Percentiles rank a stretch among this genome's conserved stretches.
These are phyloP conservation scores for Lutjanus argentimaculatus DNA, from an alignment of 2,797 vertebrate species.

Conservation along the genomic window DNA sequence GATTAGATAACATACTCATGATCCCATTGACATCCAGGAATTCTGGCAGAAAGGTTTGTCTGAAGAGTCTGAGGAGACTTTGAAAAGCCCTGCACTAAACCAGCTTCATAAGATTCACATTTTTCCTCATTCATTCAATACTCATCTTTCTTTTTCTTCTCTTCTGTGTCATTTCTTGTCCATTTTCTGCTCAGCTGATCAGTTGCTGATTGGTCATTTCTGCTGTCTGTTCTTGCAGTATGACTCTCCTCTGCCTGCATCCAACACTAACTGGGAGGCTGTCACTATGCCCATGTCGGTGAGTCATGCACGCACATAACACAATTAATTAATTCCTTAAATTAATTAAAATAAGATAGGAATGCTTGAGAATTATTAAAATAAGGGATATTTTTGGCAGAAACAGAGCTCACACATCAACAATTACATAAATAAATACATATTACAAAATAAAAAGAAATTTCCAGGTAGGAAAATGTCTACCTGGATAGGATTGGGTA, in stretches of 20 bases:
- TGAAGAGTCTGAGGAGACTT: too few species aligned
- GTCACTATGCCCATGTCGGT: slow-evolving; percentile 90
- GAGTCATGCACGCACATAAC: slow-evolving; percentile 77
- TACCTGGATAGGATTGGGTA: too few species aligned
- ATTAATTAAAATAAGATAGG: neutral
- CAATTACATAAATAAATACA: neutral
- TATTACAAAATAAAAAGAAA: neutral
- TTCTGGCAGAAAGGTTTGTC: too few species aligned
- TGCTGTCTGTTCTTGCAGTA: slow-evolving; percentile 84
- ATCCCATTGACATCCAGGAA: too few species aligned
- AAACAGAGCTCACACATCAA: neutral
- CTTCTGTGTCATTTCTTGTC: neutral
- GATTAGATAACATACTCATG: too few species aligned
- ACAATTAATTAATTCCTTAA: too few species aligned
- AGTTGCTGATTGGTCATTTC: slow-evolving; percentile 15
- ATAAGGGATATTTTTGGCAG: slow-evolving; percentile 2
- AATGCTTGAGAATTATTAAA: neutral
- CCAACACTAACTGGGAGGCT: slow-evolving; percentile 93
- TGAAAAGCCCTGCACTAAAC: neutral
- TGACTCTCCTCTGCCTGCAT: slow-evolving; percentile 87
- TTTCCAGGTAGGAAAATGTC: neutral
- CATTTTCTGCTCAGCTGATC: neutral
- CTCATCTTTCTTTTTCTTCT: neutral
- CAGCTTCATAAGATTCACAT: neutral
- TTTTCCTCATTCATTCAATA: neutral